Base-by-base conservation (phyloP, 2,113 vertebrate species). In the Mesocricetus auratus region DNA sequence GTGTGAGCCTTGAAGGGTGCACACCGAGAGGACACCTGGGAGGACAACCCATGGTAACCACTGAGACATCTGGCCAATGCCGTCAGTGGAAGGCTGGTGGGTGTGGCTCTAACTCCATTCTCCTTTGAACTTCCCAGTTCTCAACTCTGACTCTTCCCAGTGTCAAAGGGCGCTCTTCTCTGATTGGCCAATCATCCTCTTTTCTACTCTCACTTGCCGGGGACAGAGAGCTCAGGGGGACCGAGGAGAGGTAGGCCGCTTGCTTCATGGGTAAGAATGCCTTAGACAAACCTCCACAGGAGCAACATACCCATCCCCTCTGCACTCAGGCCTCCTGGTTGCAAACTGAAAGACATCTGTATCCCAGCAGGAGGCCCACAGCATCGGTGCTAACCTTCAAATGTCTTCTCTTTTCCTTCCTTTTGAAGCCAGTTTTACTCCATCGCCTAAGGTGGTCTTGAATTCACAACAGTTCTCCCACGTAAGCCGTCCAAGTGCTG, bases 301-400 rank as follows among this genome's bases (percentile, higher is more conserved):
- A 36, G 47, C 9, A 26, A n/a, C 21, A 53, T 33, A 33, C 39
- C 15, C 36, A 2, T 90, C 45, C 22, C 26, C 4, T 88, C 62
- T 26, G 42, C 8, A 12, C 62, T 45, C 69, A 60, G 74, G 50
- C 53, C 81, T 42, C 69, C n/a, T 45, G 21, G 45, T 22, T 53
- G 36, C 42, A 31, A 33, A 31, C 86, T 89, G n/a, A 66, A 92
- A 45, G 74, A 45, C 9, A 7, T 10, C 89, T 53, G 83, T 36
- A 47, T 36, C 1, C 0, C 0, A 0, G 9, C 47, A 8, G 42
- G 56, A 74, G 82, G 53, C 22, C 2, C 3, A 45, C 17, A 3
- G 0, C 4, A 0, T 3, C 33, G 29, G 13, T 3, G 50, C 87
- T 22, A 66, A 16, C 64, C 42, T 74, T 19, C 78, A 3, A 15